These are phyloP conservation scores for Polymixis lichenea DNA, from an alignment of 2,888 invertebrate genomes.

Conservation along the genomic window DNA sequence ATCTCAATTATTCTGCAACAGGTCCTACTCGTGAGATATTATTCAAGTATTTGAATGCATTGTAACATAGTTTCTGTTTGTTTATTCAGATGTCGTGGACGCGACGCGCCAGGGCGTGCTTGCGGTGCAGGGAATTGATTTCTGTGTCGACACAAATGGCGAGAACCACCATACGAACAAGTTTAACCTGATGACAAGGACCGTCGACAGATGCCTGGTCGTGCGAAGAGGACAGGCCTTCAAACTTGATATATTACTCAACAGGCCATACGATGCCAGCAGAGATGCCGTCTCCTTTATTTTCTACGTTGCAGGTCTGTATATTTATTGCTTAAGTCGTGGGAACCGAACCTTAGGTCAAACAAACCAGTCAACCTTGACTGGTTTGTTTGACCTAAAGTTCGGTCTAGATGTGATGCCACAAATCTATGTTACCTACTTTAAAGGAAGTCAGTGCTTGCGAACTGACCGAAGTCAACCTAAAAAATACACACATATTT, in stretches of 20 bases:
- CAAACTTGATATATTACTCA: constrained; percentile 93
- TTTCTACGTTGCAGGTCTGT: constrained; percentile 93
- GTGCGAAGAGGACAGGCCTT: constrained; percentile 96
- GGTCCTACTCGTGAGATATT: background rate
- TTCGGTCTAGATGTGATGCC: background rate
- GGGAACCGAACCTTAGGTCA: too few relatives aligned
- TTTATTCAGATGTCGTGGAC: constrained; percentile 86
- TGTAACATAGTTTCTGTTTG: constrained; percentile 54
- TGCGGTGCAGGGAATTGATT: constrained; percentile 93
- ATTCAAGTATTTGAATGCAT: constrained; percentile 19
- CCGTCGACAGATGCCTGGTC: constrained; percentile 92
- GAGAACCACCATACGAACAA: constrained; percentile 94
- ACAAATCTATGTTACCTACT: constrained; percentile 5
- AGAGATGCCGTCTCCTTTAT: constrained; percentile 96
- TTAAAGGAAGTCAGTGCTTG: constrained; percentile 8
- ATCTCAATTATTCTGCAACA: background rate
- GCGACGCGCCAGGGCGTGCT: constrained; percentile 91
- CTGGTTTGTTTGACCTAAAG: constrained; percentile 4
- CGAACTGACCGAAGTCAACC: background rate
- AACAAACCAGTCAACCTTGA: too few relatives aligned
- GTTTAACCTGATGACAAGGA: constrained; percentile 93
- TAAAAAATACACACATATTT: background rate
- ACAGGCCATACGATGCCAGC: constrained; percentile 93
- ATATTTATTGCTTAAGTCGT: background rate
- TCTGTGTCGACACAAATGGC: constrained; percentile 94